Conservation (phyloP, 1,140 invertebrate species). For the Gyrodactylus salaris region DNA sequence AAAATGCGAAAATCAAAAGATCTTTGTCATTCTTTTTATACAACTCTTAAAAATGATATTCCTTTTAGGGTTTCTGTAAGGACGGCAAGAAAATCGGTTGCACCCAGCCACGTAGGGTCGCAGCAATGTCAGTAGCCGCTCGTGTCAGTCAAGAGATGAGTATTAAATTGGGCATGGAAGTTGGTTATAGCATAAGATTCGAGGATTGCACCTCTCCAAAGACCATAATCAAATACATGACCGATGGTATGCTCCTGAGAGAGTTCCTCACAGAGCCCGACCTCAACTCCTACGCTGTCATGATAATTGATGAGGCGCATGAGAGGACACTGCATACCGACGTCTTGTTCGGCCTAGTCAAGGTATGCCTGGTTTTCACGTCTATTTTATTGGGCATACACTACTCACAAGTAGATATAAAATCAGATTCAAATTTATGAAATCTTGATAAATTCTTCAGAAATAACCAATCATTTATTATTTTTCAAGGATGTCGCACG, state of each 20-base stretch:
- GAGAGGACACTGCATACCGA: slow-evolving; percentile 89
- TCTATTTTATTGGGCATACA: no score
- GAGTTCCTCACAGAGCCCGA: slow-evolving; percentile 91
- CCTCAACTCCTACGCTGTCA: slow-evolving; percentile 56
- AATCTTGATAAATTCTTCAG: background rate
- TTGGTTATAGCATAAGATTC: slow-evolving; percentile 41
- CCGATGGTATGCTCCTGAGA: slow-evolving; percentile 77
- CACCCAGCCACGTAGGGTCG: slow-evolving; percentile 40
- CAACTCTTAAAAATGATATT: no score
- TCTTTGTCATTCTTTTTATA: slow-evolving; percentile 6
- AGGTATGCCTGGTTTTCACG: no score
- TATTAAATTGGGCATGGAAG: slow-evolving; percentile 33
- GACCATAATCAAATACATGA: slow-evolving; percentile 84
- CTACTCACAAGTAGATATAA: no score
- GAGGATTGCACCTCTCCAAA: slow-evolving; percentile 40
- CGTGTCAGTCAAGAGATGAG: slow-evolving; percentile 36
- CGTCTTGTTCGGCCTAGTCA: slow-evolving; percentile 56
- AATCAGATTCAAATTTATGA: background rate
- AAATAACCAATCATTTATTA: background rate
- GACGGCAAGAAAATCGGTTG: slow-evolving; percentile 43
- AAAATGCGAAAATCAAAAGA: no score
- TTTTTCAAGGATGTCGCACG: slow-evolving; percentile 75
- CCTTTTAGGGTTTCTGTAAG: slow-evolving; percentile 24
- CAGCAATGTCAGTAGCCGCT: slow-evolving; percentile 40
- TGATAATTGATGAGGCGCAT: slow-evolving; percentile 98